Base-by-base conservation (phyloP, 2,888 invertebrate genomes). In the Andrena praecox region DNA sequence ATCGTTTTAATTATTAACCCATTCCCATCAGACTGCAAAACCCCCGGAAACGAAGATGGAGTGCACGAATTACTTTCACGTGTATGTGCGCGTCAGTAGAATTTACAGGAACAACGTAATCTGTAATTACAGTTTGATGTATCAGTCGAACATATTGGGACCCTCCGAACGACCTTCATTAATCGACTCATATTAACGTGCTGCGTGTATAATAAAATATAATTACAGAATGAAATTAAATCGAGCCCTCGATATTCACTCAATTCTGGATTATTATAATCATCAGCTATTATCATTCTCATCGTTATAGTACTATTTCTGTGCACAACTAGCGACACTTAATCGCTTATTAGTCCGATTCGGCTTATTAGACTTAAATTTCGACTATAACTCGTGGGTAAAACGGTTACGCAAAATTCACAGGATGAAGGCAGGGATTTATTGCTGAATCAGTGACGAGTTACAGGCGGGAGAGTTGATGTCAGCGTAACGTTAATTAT, bases 1-100 rank as follows among this genome's bases (percentile, higher is more conserved):
- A 50, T 35, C 12, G 29, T 60, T 72, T 64, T 64, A 64, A 72
- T 64, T 54, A 63, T 35, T 52, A 52, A 20, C 12, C 71, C n/a
- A 56, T 63, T 29, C 5, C 10, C 64, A 48, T 33, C 52, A 20
- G 1, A n/a, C 12, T 35, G n/a, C 12, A 35, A 63, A 63, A 16
- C 52, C 8, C 5, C 7, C 5, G 50, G 24, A 8, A 54, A 27
- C 29, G 27, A 54, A 4, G 52, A 10, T 33, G 27, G 31, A 72
- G 4, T 35, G 16, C 35, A 5, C 42, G 27, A 12, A 52, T 62
- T 12, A 62, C 4, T 62, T 35, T 62, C 20, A 7, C 16, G 20
- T 62, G 20, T 0, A 29, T 35, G 8, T 62, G 2, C 29, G 2
- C 2, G 6, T 10, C 62, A 12, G 16, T 62, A 20, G 62, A 33